Evolutionary conservation across 2,113 vertebrate genomes (phyloP).

Genomic region (Phylloscopus trochilus): DNA sequence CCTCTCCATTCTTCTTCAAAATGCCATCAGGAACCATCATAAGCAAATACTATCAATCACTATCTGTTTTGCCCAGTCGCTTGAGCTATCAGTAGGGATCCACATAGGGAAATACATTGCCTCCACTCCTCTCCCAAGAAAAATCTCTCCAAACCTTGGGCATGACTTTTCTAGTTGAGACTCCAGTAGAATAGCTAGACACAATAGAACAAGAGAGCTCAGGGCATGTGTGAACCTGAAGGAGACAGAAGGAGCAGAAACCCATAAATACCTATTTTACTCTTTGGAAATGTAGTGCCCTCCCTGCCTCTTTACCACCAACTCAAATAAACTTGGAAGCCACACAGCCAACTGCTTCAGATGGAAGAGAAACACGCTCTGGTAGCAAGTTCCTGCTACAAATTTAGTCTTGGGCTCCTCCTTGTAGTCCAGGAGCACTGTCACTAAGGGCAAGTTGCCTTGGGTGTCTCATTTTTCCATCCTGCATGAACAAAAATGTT

Average conservation of each 20-base stretch:
- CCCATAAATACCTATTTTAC: background rate
- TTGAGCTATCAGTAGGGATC: background rate
- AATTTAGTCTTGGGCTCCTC: background rate
- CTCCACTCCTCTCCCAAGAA: background rate
- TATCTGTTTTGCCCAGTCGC: background rate
- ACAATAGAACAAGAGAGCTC: background rate
- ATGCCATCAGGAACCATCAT: slow-evolving; percentile 27
- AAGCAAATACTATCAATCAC: slow-evolving; percentile 34
- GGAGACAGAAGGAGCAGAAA: background rate
- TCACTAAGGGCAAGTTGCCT: background rate
- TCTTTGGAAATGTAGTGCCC: background rate
- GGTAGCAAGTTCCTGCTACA: background rate
- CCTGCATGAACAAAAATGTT: background rate
- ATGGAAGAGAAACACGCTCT: background rate
- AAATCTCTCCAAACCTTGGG: background rate
- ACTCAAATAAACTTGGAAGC: background rate
- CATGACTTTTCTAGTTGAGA: background rate
- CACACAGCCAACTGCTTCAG: background rate
- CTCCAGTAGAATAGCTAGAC: background rate
- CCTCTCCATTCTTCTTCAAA: slow-evolving; percentile 5
- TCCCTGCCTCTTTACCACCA: background rate
- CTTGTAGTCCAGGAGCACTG: background rate
- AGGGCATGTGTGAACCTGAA: background rate
- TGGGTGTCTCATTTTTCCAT: background rate
- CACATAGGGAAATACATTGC: background rate